Percentiles rank a stretch among this genome's conserved stretches.
phyloP scores from a whole-genome alignment of 2,797 vertebrate genomes.

The Myripristis jacobus region DNA sequence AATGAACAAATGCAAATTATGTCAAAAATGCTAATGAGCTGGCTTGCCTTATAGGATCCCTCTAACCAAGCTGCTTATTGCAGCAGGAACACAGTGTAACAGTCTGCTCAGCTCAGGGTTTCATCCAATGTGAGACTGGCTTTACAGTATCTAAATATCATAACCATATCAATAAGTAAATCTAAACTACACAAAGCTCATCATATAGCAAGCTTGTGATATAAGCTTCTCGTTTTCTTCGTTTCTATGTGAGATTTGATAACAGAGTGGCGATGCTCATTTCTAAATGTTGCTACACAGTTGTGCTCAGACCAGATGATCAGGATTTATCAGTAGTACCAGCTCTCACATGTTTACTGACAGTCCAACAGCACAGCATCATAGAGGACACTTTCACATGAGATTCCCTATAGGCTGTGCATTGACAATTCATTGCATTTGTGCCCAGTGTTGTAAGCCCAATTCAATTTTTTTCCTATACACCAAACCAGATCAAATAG shows the following conservation, averaged over 20 bases:
- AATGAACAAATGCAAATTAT: background rate
- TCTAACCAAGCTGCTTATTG: background rate
- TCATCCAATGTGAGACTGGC: background rate
- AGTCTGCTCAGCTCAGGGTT: background rate
- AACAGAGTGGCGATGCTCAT: background rate
- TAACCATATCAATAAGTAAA: no score
- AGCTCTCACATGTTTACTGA: background rate
- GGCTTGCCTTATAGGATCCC: background rate
- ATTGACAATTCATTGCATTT: background rate
- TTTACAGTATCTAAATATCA: background rate
- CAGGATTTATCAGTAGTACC: no score
- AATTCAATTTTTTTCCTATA: no score
- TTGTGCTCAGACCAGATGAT: no score
- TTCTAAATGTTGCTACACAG: no score
- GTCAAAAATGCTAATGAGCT: background rate
- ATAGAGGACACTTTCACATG: background rate
- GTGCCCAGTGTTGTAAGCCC: background rate
- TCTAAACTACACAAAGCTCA: no score
- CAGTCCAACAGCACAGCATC: background rate
- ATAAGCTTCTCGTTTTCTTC: background rate
- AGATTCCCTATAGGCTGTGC: background rate
- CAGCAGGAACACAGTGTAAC: constrained; percentile 5
- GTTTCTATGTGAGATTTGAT: background rate
- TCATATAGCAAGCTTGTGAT: no score
- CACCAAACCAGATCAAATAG: background rate